A percentile compares a stretch with the other conserved stretches of the same genome.
phyloP scores from a whole-genome alignment of 2,888 invertebrate genomes.

The Zhuqinia jingwanae region DNA sequence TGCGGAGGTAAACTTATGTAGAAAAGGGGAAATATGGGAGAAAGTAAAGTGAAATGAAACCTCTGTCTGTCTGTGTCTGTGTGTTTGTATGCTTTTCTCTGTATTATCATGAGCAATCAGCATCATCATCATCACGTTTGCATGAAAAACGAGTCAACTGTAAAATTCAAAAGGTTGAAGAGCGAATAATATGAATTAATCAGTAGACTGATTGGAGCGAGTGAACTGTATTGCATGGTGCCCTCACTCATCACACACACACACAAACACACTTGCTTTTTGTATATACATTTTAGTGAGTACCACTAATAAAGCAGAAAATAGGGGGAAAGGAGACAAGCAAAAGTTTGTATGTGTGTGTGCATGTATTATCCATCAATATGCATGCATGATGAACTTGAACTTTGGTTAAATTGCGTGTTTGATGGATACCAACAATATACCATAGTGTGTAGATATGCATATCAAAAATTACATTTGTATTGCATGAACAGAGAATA shows the following conservation, averaged over 20 bases:
- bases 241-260: neutral
- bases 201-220: neutral
- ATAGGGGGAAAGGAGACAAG: neutral
- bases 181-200: constrained; percentile 17
- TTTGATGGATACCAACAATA: neutral
- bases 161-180: constrained; percentile 3
- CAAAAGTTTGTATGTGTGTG: neutral
- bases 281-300: neutral
- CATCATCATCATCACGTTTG: constrained; percentile 2
- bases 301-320: constrained; percentile 3
- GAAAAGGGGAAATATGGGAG: neutral
- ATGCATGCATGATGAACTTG: neutral
- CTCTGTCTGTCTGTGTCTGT: neutral
- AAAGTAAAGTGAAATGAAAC: too few relatives aligned
- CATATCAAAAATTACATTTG: too few relatives aligned
- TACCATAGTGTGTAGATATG: too few relatives aligned
- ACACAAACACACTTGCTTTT: too few relatives aligned
- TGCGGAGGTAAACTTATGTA: neutral
- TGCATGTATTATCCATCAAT: neutral
- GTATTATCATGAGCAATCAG: too few relatives aligned
- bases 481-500: too few relatives aligned
- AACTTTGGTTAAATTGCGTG: neutral
- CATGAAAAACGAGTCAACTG: neutral
- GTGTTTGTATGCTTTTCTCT: too few relatives aligned
- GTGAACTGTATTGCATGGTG: neutral